Conservation (phyloP, 2,888 invertebrate genomes). For the Psylliodes chrysocephalus region DNA sequence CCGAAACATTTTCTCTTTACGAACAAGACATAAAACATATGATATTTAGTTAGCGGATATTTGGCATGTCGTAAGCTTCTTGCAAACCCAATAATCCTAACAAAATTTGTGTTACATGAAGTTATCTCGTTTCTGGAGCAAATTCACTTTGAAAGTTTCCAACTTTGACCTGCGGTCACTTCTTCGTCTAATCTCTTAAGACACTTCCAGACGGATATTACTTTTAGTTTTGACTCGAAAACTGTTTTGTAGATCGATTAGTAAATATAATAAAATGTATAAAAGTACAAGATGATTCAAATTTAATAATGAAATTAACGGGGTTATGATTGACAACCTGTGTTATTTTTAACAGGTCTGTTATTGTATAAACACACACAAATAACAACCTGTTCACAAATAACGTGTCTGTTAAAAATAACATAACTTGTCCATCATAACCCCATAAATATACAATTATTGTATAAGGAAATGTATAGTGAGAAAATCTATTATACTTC, state of each 20-base stretch:
- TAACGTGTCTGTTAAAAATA: too few relatives aligned
- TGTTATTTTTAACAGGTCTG: too few relatives aligned
- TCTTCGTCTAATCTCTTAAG: conserved; percentile 54
- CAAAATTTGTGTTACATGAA: conserved; percentile 58
- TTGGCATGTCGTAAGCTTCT: conserved; percentile 48
- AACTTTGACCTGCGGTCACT: conserved; percentile 62
- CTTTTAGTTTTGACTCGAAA: background rate
- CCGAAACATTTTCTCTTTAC: conserved; percentile 1
- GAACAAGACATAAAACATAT: conserved; percentile 27
- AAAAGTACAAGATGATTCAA: too few relatives aligned
- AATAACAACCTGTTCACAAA: too few relatives aligned
- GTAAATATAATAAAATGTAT: too few relatives aligned
- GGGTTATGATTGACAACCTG: too few relatives aligned
- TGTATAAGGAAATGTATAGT: too few relatives aligned
- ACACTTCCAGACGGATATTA: conserved; percentile 43
- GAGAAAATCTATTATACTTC: too few relatives aligned
- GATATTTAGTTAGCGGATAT: conserved; percentile 42
- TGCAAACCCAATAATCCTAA: conserved; percentile 60
- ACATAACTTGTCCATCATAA: too few relatives aligned
- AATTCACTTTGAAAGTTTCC: conserved; percentile 60
- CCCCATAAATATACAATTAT: too few relatives aligned
- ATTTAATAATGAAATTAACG: too few relatives aligned
- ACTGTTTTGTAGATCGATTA: background rate
- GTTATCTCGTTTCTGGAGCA: conserved; percentile 58
- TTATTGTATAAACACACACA: too few relatives aligned